Base-by-base conservation (phyloP, 2,113 vertebrate genomes). In the Struthidea cinerea region DNA sequence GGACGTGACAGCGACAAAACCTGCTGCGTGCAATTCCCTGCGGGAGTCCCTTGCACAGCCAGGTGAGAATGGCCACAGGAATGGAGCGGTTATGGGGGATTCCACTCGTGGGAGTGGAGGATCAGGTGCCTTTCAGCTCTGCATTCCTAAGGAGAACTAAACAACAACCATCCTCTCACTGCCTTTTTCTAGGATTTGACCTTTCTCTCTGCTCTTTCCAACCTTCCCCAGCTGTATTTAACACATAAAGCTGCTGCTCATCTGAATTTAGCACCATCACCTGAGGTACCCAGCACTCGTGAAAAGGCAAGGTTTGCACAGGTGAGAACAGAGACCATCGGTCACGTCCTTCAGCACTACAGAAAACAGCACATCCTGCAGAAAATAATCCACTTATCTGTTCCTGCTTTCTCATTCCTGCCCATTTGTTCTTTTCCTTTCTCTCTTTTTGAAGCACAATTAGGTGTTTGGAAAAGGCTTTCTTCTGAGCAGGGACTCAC, bases 91-190 rank as follows among this genome's bases (percentile, higher is more conserved):
- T 23, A 2, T 10, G n/a, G 21, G 69, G 37, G n/a, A 30, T 24
- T 41, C 27, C 59, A 16, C 39, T 63, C 3, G 0, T 23, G 18
- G 63, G 27, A 44, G 16, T 2, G 16, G 2, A 33, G 37, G 18
- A 69, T 14, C 41, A 24, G 35, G 16, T 7, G 39, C 24, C 18
- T 37, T 63, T 24, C 1, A 81, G 79, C n/a, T 65, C 56, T 86
- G 47, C 28, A 21, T 27, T 61, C 56, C 60, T 44, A 20, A 33
- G 7, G 11, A 33, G 18, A 61, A 41, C 16, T 35, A 13, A 75
- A 32, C 56, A 57, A 18, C 5, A 63, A 16, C 18, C 39, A 50
- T 4, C 13, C 21, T 24, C 37, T 67, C 32, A 1, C 33, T 74
- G 79, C 61, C 33, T 33, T 14, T 14, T 52, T 16, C 37, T 30